phyloP scores from a whole-genome alignment of 1,140 invertebrate species.

The Contarinia nasturtii region DNA sequence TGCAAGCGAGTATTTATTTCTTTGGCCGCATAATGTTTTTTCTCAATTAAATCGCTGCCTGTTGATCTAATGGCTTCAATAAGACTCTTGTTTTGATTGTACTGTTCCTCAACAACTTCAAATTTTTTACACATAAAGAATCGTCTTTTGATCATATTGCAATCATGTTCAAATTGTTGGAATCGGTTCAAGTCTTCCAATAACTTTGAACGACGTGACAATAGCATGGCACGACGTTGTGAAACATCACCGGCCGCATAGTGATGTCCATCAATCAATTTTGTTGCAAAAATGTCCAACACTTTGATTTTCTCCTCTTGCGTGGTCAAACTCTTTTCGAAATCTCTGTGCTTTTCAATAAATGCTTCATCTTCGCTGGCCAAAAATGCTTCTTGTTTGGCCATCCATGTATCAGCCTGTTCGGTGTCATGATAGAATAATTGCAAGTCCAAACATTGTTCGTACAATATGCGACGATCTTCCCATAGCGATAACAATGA shows the following conservation, averaged over 20 bases:
- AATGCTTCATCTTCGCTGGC: conserved; percentile 94
- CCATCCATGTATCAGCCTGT: conserved; percentile 97
- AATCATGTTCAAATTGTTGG: conserved; percentile 95
- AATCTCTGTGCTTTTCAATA: conserved; percentile 98
- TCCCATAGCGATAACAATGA: conserved; percentile 83
- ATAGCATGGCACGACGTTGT: conserved; percentile 66
- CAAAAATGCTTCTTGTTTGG: conserved; percentile 94
- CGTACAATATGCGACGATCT: conserved; percentile 85
- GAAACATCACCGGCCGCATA: conserved; percentile 95
- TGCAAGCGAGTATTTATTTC: conserved; percentile 66
- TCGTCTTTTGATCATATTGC: conserved; percentile 97
- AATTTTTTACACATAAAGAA: conserved; percentile 98
- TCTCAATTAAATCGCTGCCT: conserved; percentile 57
- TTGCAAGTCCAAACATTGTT: conserved; percentile 98
- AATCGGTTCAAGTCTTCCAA: conserved; percentile 85
- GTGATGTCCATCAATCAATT: conserved; percentile 89
- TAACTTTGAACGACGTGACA: conserved; percentile 68
- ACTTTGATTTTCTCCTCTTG: conserved; percentile 98
- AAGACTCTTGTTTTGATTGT: conserved; percentile 79
- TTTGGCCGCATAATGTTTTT: conserved; percentile 56
- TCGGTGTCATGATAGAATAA: conserved; percentile 94
- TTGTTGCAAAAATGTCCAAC: conserved; percentile 95
- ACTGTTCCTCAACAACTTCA: conserved; percentile 94
- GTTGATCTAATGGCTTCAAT: conserved; percentile 84
- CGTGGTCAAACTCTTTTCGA: conserved; percentile 93